Conservation (phyloP, 2,113 vertebrate species). For the Cnemophilus loriae region DNA sequence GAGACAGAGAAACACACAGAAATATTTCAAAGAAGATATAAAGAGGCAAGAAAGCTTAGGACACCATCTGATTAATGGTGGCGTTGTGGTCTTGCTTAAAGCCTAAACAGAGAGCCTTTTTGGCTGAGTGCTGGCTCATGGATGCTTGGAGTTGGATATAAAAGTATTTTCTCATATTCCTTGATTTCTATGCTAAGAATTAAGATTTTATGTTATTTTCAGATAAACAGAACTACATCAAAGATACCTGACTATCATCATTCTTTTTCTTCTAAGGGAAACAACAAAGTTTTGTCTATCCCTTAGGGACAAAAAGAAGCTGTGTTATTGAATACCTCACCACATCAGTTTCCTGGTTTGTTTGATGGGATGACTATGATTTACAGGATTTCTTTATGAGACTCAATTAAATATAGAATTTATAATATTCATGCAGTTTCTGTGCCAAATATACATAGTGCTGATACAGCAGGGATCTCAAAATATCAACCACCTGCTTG, state of each 20-base stretch:
- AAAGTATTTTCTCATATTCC: background rate
- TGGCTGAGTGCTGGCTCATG: background rate
- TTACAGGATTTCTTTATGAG: constrained; percentile 47
- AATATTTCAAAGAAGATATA: background rate
- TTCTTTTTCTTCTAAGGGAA: background rate
- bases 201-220: background rate
- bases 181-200: background rate
- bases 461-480: constrained; percentile 62
- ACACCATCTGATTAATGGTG: background rate
- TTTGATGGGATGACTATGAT: constrained; percentile 53
- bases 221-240: background rate
- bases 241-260: background rate
- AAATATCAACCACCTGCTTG: constrained; percentile 67
- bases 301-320: background rate
- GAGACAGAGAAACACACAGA: background rate
- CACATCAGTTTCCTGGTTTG: constrained; percentile 1
- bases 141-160: background rate
- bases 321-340: background rate
- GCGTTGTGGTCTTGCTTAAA: background rate
- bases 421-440: constrained; percentile 54
- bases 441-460: constrained; percentile 60
- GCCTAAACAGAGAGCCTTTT: background rate
- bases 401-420: constrained; percentile 55
- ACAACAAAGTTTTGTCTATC: background rate
- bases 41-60: background rate